Base-by-base conservation (phyloP, 2,797 vertebrate genomes). In the Setipinna tenuifilis region DNA sequence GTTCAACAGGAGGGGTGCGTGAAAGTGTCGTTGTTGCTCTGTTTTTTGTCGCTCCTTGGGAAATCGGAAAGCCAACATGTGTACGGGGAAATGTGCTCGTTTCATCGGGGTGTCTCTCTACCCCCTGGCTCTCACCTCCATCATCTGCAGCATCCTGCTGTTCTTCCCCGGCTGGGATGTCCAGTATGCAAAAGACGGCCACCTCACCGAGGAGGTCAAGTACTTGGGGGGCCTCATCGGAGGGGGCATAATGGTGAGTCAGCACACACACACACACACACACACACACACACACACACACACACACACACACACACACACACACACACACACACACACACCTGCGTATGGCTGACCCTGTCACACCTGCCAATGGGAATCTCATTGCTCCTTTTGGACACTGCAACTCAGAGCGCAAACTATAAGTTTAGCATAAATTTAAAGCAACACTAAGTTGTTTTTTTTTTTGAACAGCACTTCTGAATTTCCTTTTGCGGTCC, bases 191-290 rank as follows among this genome's bases (percentile, higher is more conserved):
- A 35, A 90, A 65, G 89, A 93, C 11, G 91, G 92, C 50, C 85
- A 91, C 46, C 90, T 97, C 25, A 96, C 96, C 0, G 90, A 93
- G 41, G 96, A 96, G 84, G 95, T 96, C 65, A 93, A 95, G 58
- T 96, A 95, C 91, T 93, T 96, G 94, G 95, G 96, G 7, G 96
- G 96, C 31, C 80, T 96, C 19, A 41, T 96, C 2, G 96, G 96
- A 90, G 96, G 96, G 0, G 96, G 96, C 0, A 0, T 95, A 9
- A 82, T 96, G 96, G 96, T 96, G 71, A 96, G 92, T 83, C 17
- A 31, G 41, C 12, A 75, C 28, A 75, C 35, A 41, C 89, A 65
- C 65, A 78, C 25, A 3, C 25, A 7, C 46, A 48, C 3, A 48
- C 46, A 48, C 46, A 48, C 46, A 48, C 46, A 4, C 46, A 48